phyloP scores from a whole-genome alignment of 2,888 invertebrate species.

The Chelonus formosanus region DNA sequence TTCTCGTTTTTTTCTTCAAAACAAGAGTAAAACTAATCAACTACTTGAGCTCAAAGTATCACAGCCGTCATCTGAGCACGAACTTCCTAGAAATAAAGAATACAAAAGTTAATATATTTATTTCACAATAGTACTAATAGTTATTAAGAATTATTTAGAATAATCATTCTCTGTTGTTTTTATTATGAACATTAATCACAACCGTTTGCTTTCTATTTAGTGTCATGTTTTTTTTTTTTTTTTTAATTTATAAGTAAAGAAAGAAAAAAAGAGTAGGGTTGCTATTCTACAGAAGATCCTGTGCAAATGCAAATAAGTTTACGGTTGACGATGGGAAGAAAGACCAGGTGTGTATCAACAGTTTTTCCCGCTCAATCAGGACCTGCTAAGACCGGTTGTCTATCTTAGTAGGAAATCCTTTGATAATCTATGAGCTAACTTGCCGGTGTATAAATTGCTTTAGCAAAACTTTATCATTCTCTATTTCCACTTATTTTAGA shows the following conservation, averaged over 20 bases:
- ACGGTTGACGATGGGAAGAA: background rate
- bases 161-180: too few relatives aligned
- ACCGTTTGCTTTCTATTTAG: too few relatives aligned
- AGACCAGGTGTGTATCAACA: conserved; percentile 10
- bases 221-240: background rate
- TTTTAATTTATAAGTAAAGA: background rate
- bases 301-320: too few relatives aligned
- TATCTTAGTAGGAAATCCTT: background rate
- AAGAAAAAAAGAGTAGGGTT: background rate
- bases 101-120: conserved; percentile 7
- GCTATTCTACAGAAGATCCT: background rate
- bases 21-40: conserved; percentile 11
- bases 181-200: too few relatives aligned
- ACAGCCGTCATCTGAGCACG: conserved; percentile 29
- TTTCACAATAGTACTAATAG: background rate
- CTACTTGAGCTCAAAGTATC: conserved; percentile 29
- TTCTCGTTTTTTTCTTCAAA: background rate
- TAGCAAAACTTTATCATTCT: too few relatives aligned
- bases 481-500: too few relatives aligned
- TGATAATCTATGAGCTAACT: background rate
- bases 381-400: conserved; percentile 17
- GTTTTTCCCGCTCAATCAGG: conserved; percentile 18
- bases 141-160: too few relatives aligned
- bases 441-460: too few relatives aligned
- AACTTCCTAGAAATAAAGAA: conserved; percentile 8